Conservation (phyloP, 1,140 invertebrate species). For the Apocrypta bakeri region DNA sequence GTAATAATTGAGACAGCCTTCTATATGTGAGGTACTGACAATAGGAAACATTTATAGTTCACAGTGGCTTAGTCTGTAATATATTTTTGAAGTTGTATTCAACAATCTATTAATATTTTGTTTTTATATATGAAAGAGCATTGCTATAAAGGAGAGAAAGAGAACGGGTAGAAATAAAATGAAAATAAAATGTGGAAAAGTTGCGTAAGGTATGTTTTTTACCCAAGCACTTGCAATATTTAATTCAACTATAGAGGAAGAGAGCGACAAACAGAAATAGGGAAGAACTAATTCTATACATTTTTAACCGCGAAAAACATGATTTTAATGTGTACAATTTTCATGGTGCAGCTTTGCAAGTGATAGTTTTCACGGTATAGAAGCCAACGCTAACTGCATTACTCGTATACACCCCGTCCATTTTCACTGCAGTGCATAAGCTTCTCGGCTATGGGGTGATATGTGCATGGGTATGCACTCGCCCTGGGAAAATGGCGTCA, state of each 20-base stretch:
- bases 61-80: too few species aligned
- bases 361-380: too few species aligned
- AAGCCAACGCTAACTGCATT: too few species aligned
- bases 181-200: constrained; percentile 22
- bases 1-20: constrained; percentile 45
- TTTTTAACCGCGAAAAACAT: background rate
- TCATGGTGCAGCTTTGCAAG: too few species aligned
- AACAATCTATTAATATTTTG: too few species aligned
- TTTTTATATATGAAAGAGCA: too few species aligned
- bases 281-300: too few species aligned
- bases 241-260: background rate
- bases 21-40: too few species aligned
- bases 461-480: constrained; percentile 25
- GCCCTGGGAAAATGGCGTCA: constrained; percentile 48
- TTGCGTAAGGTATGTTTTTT: constrained; percentile 9
- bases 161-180: background rate
- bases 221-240: background rate
- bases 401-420: background rate
- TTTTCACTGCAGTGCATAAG: background rate
- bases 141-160: background rate
- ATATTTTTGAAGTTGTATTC: too few species aligned
- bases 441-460: background rate
- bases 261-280: too few species aligned
- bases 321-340: too few species aligned
- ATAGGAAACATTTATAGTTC: too few species aligned